Evolutionary conservation across 2,888 invertebrate species (phyloP).

Genomic region (Stenchaetothrips biformis): DNA sequence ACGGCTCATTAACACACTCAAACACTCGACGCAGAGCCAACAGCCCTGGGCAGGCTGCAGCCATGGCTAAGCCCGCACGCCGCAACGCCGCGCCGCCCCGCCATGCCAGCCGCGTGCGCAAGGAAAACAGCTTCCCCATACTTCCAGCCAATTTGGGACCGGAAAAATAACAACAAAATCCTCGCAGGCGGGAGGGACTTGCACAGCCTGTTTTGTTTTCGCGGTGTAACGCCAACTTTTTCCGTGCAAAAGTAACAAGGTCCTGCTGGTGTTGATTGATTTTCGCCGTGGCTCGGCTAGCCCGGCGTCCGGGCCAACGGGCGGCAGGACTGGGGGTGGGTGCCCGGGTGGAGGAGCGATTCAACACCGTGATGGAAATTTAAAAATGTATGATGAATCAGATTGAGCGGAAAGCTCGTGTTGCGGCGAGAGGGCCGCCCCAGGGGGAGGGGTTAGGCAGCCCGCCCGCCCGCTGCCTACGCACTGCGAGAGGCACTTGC

Average conservation of each 20-base stretch:
- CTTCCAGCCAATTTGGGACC: no score
- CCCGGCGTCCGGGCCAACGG: not conserved
- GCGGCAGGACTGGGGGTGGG: not conserved
- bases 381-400: constrained; percentile 22
- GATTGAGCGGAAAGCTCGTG: constrained; percentile 8
- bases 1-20: constrained; percentile 20
- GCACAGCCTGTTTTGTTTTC: no score
- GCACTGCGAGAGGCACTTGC: no score
- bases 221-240: no score
- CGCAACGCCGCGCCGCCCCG: no score
- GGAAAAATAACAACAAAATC: no score
- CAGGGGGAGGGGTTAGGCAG: not conserved
- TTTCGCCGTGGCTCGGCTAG: not conserved
- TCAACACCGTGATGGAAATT: constrained; percentile 14
- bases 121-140: no score
- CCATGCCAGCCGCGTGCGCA: no score
- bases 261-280: not conserved
- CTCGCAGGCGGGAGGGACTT: no score
- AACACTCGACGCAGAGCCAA: constrained; percentile 20
- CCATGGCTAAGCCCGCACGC: no score
- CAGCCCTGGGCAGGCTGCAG: not conserved
- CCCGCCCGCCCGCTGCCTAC: no score
- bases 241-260: no score
- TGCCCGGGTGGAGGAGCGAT: not conserved
- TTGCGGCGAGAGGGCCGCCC: not conserved